Conservation (phyloP, 1,140 invertebrate genomes). For the Drosophila equinoxialis region DNA sequence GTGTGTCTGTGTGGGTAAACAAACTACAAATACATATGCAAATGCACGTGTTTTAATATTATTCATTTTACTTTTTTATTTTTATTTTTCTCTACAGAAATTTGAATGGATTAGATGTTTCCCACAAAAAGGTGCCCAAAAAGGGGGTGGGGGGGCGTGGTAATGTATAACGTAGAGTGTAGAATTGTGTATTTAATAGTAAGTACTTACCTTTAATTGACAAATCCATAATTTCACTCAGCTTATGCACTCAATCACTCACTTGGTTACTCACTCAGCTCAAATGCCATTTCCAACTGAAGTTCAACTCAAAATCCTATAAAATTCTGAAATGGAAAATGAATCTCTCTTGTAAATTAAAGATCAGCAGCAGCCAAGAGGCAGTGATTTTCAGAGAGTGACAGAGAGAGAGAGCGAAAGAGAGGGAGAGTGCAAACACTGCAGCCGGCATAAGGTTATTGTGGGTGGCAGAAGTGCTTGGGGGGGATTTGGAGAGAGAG, state of each 20-base stretch:
- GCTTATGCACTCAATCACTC: constrained; percentile 15
- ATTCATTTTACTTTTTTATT: constrained; percentile 19
- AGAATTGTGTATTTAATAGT: neutral
- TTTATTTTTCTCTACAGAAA: constrained; percentile 17
- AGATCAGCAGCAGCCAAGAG: constrained; percentile 53
- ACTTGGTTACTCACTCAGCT: constrained; percentile 3
- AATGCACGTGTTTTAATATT: constrained; percentile 62
- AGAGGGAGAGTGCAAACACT: neutral
- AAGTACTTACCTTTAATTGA: constrained; percentile 67
- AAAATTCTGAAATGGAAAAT: neutral
- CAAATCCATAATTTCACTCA: constrained; percentile 70
- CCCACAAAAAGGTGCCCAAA: neutral
- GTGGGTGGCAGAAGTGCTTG: too few species aligned
- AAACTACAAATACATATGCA: constrained; percentile 50
- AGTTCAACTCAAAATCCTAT: constrained; percentile 41
- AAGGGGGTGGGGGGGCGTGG: constrained; percentile 4
- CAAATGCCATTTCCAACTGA: constrained; percentile 35
- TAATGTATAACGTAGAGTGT: neutral
- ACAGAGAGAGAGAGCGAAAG: neutral
- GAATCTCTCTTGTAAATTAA: constrained; percentile 47
- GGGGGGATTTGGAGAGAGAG: neutral
- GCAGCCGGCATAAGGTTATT: constrained; percentile 28
- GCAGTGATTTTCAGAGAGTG: neutral
- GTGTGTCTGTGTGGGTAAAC: constrained; percentile 55
- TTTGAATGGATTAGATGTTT: constrained; percentile 41